Percentiles rank a stretch among this genome's conserved stretches.
Evolutionary conservation across 2,888 invertebrate genomes (phyloP).

Genomic region (Leistus spinibarbis): DNA sequence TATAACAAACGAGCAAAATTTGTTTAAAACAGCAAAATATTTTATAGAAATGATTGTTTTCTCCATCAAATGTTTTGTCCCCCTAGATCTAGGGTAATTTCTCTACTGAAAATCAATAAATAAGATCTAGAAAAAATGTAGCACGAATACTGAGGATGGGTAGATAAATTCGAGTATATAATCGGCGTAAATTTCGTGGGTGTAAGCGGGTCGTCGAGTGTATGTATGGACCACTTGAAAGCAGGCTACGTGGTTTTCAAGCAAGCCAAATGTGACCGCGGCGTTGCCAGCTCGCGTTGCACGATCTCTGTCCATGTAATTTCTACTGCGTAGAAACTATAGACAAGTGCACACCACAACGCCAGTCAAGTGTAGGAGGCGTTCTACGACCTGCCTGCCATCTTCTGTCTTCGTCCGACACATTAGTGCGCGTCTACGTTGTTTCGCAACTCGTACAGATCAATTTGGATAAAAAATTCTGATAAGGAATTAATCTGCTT

Average conservation of each 20-base stretch:
- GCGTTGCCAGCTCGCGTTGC: background rate
- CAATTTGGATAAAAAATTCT: background rate
- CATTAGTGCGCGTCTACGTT: background rate
- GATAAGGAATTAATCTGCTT: background rate
- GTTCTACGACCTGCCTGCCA: background rate
- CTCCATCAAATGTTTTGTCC: too few relatives aligned
- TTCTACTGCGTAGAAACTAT: conserved; percentile 5
- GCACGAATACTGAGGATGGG: background rate
- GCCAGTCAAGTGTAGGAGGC: background rate
- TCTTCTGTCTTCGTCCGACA: background rate
- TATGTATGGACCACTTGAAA: conserved; percentile 27
- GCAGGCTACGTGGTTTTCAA: conserved; percentile 33
- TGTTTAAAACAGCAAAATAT: too few relatives aligned
- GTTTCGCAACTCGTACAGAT: background rate
- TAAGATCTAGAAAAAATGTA: background rate
- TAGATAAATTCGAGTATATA: background rate
- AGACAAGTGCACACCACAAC: background rate
- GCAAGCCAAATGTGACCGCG: conserved; percentile 26
- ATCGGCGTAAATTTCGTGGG: conserved; percentile 21
- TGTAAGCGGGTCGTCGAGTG: conserved; percentile 25
- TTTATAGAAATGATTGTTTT: too few relatives aligned
- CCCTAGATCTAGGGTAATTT: too few relatives aligned
- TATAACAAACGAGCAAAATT: too few relatives aligned
- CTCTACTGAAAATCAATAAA: too few relatives aligned
- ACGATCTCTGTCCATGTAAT: background rate